Base-by-base conservation (phyloP, 2,797 vertebrate genomes). In the Anas flavirostris region DNA sequence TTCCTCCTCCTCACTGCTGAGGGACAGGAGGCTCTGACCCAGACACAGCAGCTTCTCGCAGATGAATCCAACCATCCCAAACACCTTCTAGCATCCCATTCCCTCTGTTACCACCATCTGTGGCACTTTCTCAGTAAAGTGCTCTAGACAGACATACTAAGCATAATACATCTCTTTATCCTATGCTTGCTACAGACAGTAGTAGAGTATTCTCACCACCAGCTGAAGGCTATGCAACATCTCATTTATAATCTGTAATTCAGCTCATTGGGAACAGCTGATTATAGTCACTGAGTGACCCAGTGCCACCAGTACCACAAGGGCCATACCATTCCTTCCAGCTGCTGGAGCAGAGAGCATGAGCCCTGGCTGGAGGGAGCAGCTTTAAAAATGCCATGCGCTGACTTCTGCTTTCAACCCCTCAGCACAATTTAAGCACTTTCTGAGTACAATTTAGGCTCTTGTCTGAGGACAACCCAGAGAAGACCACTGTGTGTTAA, bases 401-500 rank as follows among this genome's bases (percentile, higher is more conserved):
- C 37, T 78, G n/a, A 23, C 28, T 82, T 46, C n/a, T 35, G 11
- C 17, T 35, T 82, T 18, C 8, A 18, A 56, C 25, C 17, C 63
- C 41, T 80, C 48, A 70, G 79, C 28, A 41, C 33, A 74, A 10
- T 5, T 19, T 56, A 64, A 74, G 28, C 22, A 63, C 48, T 70
- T 12, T 23, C 46, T 48, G 46, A 70, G 82, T 21, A 44, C 33
- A 74, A 10, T 5, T 19, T 56, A 64, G 70, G 28, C 22, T 67
- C 52, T 74, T 12, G n/a, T 39, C 76, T 94, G 67, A 56, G n/a
- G 28, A 70, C 35, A 50, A 50, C 25, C 44, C 70, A 94, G 86
- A 41, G 91, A 79, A 82, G 7, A 66, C 0, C 0, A 11, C 58
- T 64, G 9, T 29, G 62, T 0, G 0, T 59, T 66, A 91, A 41